Evolutionary conservation across 2,113 vertebrate genomes (phyloP), one percentile per base, ranked within the genome.

Genomic region (Paracanthobrama guichenoti): DNA sequence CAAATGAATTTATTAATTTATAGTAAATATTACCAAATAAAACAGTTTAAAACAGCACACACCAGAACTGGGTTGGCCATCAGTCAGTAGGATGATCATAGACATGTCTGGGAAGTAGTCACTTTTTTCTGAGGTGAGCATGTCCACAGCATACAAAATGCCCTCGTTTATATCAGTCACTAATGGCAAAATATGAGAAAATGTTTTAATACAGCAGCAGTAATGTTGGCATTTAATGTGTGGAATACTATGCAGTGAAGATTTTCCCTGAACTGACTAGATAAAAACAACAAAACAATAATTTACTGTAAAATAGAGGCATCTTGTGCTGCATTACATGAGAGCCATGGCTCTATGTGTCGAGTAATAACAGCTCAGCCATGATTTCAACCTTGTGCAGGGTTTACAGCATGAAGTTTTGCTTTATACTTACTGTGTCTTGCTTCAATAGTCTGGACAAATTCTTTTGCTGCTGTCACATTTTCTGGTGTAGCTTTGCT

Each of bases 11-110:
- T 0, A 48, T 9, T 7, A 13, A 22, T 4, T 16, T 50, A 14
- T 50, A 50, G 48, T 24, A 73, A 73, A 16, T 24, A 44, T 24
- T 26, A 48, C 20, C 20, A 48, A 46, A 39, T 2, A 72, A 16
- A 72, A 2, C 6, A 6, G 20, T 16, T 31, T 66, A 35, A 66
- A 76, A 78, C 26, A 24, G 14, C 42, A 73, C 90, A 86, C 48
- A 94, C 94, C 93, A 0, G 0, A 0, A 31, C 85, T 91, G 39
- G 95, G 93, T 74, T 87, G 89, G 66, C 94, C 93, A 76, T 96
- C 94, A 22, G 94, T 96, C 82, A 96, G 88, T 83, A 95, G 86
- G 71, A 96, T 93, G 73, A 95, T 83, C 91, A 94, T 94, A 50
- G 93, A 94, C 4, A 90, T 92, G 26, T 93, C 91, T 44, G 91